phyloP scores from a whole-genome alignment of 1,140 invertebrate species.

The Apis laboriosa region DNA sequence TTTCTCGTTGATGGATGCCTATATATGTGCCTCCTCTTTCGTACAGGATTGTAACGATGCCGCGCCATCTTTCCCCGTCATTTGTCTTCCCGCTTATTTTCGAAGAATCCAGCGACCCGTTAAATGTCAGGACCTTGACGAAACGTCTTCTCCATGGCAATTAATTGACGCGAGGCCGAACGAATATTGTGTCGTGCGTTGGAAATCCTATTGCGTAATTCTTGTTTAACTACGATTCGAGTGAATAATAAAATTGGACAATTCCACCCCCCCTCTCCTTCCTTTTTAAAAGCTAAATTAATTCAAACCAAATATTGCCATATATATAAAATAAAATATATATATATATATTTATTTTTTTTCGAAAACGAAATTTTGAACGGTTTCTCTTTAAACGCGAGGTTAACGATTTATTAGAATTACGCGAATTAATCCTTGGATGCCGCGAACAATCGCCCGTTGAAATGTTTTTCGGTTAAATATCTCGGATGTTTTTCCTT shows the following conservation, averaged over 20 bases:
- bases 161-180: slow-evolving; percentile 20
- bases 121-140: slow-evolving; percentile 19
- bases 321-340: no score
- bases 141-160: slow-evolving; percentile 23
- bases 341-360: no score
- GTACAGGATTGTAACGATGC: background rate
- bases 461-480: background rate
- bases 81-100: slow-evolving; percentile 13
- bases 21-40: background rate
- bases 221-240: background rate
- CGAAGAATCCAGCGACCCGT: background rate
- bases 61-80: background rate
- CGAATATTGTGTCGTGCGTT: background rate
- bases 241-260: no score
- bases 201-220: slow-evolving; percentile 25
- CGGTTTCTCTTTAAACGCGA: no score
- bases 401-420: no score
- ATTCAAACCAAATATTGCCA: no score
- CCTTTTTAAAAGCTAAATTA: background rate
- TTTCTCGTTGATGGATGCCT: background rate
- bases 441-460: no score
- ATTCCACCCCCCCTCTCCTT: no score
- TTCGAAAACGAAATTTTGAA: no score
- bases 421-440: no score
- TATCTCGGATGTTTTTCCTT: background rate